Evolutionary conservation across 2,113 vertebrate genomes (phyloP), one percentile per base, ranked within the genome.

Genomic region (Cairina moschata): DNA sequence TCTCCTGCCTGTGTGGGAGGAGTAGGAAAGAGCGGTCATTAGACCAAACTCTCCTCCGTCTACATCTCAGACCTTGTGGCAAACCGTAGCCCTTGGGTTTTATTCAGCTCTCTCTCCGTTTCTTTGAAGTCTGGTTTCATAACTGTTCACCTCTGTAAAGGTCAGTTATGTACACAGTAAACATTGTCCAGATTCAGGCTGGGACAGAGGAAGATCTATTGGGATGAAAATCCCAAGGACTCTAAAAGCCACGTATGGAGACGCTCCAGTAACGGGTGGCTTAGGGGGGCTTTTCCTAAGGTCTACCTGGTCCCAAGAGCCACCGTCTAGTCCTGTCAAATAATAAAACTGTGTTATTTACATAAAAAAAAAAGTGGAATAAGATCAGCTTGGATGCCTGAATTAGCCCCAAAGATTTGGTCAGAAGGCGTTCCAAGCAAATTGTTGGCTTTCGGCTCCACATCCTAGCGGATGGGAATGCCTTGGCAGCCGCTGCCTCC

Each of bases 401-500:
- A 92, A 86, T 72, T 91, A 92, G 59, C 52, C 79, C 66, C 44
- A 86, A 83, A 95, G 73, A 76, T 91, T 92, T 93, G 62, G 46
- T 76, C 79, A 93, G 87, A 91, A 94, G 50, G 63, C 4, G 0
- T 95, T 94, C 84, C 90, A 94, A 91, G 44, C 34, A 77, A 91
- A 94, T 90, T 78, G 13, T 25, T 97, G 93, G 73, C 95, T 91
- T 86, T 73, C 17, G 1, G 44, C 56, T 95, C 54, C 77, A 62
- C 54, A 87, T 94, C 90, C 82, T 88, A 85, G 77, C 95, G 69
- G 77, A 94, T 93, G 83, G 52, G 86, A 96, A 92, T 91, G 84
- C 76, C 71, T 95, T 94, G 93, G 93, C 96, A 96, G 38, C 40
- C 3, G 1, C 75, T 32, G 18, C 11, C 13, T 88, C 75, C 38